Percentiles rank a stretch among this genome's conserved stretches.
Conservation (phyloP, 64 coral and sea anemone genomes). For the Stylophora pistillata region DNA sequence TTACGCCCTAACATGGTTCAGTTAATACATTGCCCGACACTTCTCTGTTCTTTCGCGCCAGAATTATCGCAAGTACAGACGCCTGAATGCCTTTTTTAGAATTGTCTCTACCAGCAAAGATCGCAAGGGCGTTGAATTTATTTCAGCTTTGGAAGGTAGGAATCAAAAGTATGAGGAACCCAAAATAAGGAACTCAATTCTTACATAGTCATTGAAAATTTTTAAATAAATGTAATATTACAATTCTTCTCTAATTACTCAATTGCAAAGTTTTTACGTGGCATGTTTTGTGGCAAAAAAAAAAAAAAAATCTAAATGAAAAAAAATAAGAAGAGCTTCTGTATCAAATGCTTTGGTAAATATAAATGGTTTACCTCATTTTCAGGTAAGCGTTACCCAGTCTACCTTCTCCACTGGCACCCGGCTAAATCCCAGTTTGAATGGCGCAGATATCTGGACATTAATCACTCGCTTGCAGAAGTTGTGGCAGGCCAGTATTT, state of each 20-base stretch:
- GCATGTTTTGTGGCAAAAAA: no score
- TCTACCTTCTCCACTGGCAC: conserved; percentile 66
- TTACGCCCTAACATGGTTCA: no score
- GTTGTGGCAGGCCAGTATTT: conserved; percentile 26
- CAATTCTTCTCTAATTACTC: no score
- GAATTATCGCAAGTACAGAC: conserved; percentile 33
- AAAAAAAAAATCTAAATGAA: no score
- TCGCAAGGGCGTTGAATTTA: conserved; percentile 54
- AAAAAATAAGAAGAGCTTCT: no score
- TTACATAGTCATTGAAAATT: no score
- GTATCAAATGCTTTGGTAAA: no score
- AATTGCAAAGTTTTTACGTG: no score
- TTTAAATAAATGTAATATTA: no score
- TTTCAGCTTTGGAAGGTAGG: conserved; percentile 64
- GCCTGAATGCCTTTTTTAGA: conserved; percentile 26
- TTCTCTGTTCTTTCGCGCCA: background rate
- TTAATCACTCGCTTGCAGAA: background rate
- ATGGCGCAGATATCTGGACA: conserved; percentile 14
- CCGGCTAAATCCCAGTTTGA: conserved; percentile 55
- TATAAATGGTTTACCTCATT: background rate
- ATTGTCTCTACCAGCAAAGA: conserved; percentile 57
- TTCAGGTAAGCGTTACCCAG: conserved; percentile 45
- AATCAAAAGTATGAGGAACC: background rate
- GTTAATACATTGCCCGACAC: no score
- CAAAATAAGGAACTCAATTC: background rate